These are phyloP conservation scores for Pinctada fucata DNA, from an alignment of 2,888 invertebrate species.

Conservation along the genomic window DNA sequence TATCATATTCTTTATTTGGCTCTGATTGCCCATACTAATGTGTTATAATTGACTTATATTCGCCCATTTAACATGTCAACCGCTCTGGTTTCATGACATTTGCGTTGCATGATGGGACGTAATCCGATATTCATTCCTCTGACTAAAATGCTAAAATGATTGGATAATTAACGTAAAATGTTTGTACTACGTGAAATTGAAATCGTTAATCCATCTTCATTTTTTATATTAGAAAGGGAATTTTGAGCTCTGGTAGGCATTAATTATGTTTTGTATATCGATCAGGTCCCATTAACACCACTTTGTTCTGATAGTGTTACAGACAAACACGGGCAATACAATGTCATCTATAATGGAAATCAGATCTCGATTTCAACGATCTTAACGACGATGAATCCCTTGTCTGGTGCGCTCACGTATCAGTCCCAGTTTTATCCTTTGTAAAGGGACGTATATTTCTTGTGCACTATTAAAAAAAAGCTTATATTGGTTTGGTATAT, in stretches of 20 bases:
- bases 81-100: slow-evolving; percentile 21
- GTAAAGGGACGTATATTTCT: too few relatives aligned
- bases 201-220: slow-evolving; percentile 44
- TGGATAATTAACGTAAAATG: slow-evolving; percentile 42
- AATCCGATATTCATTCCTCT: slow-evolving; percentile 11
- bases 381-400: too few relatives aligned
- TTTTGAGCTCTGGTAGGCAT: slow-evolving; percentile 20
- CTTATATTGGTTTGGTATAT: too few relatives aligned
- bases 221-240: slow-evolving; percentile 34
- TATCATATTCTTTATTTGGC: slow-evolving; percentile 34
- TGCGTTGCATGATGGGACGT: slow-evolving; percentile 24
- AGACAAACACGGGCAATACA: slow-evolving; percentile 8
- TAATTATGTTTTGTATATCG: slow-evolving; percentile 11
- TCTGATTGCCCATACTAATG: slow-evolving; percentile 31
- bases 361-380: not conserved
- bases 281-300: slow-evolving; percentile 28
- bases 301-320: slow-evolving; percentile 14
- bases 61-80: slow-evolving; percentile 22
- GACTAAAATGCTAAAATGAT: slow-evolving; percentile 24
- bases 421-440: too few relatives aligned
- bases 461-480: too few relatives aligned
- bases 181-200: slow-evolving; percentile 40
- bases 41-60: slow-evolving; percentile 40
- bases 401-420: too few relatives aligned
- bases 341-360: not conserved